Conservation (phyloP, 2,888 invertebrate species). For the Hydropsyche betteni region DNA sequence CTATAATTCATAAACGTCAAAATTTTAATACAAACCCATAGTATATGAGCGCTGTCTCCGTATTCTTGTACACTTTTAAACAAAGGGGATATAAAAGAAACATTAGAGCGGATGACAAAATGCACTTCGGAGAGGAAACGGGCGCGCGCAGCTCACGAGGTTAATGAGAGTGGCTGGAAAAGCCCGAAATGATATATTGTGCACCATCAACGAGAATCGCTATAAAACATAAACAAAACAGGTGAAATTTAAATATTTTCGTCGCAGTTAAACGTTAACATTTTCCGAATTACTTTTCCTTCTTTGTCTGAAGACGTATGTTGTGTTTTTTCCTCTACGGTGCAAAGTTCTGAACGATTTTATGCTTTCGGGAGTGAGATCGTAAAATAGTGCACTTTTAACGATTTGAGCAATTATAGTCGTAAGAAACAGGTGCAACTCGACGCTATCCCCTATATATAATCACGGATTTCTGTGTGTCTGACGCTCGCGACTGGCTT, state of each 20-base stretch:
- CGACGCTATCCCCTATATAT: too few relatives aligned
- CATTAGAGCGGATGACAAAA: conserved; percentile 14
- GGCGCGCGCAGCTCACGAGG: neutral
- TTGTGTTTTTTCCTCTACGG: too few relatives aligned
- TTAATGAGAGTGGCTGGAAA: conserved; percentile 2
- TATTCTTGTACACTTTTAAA: neutral
- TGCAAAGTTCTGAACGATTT: too few relatives aligned
- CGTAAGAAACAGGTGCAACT: too few relatives aligned
- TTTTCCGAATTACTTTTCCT: neutral
- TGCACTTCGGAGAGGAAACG: conserved; percentile 8
- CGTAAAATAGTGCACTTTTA: too few relatives aligned
- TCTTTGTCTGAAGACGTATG: too few relatives aligned
- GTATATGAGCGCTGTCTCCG: neutral
- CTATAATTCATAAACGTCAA: conserved; percentile 5
- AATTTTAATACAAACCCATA: conserved; percentile 11
- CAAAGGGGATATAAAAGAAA: conserved; percentile 2
- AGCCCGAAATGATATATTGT: neutral
- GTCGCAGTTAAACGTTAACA: neutral
- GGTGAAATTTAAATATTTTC: neutral
- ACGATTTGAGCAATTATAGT: too few relatives aligned
- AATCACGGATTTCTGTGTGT: too few relatives aligned
- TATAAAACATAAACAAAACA: neutral
- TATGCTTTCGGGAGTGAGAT: too few relatives aligned
- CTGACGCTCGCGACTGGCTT: too few relatives aligned
- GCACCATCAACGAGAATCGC: neutral